Evolutionary conservation across 2,113 vertebrate species (phyloP), one percentile per base, ranked within the genome.

Genomic region (Oceanodroma tethys): DNA sequence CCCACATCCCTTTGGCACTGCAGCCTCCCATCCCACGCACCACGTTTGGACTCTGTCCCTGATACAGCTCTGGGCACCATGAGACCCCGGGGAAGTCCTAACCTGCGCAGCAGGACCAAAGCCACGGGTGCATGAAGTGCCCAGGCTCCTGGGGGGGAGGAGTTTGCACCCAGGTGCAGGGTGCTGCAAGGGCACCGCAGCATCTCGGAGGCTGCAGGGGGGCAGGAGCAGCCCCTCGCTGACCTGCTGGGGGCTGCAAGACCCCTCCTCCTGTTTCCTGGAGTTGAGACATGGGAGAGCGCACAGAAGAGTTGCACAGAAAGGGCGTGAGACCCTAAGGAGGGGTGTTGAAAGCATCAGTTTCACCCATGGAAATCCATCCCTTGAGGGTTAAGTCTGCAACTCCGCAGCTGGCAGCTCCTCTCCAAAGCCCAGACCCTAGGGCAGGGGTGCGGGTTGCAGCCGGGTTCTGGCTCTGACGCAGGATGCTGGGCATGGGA

Each of bases 1-100:
- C 47, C 38, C 23, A 15, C 73, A 42, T 29, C 15, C 36, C 40
- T 86, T 62, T 83, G 79, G 26, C 16, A 40, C 26, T 55, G 23
- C 66, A 91, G 43, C 47, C 47, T 74, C 26, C 17, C 48, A 71
- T 10, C 10, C 11, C 38, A 50, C 0, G 5, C n/a, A 45, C 23
- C 36, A 38, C 4, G 2, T 50, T 60, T 62, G 72, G 21, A 16
- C 14, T 47, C 67, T 55, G 70, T 14, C 26, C 12, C 10, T 81
- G 58, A 48, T 43, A 45, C 0, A 0, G 27, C 38, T 80, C 36
- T 4, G 7, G 34, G 55, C 16, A 48, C 26, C 8, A 1, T 3
- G 8, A 81, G 52, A 40, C 34, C 8, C 16, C 10, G 30, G 40
- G 26, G 42, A 66, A 62, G 9, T 55, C n/a, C 56, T 85, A 55